Conservation (phyloP, 2,888 invertebrate species). For the Trichogramma evanescens region DNA sequence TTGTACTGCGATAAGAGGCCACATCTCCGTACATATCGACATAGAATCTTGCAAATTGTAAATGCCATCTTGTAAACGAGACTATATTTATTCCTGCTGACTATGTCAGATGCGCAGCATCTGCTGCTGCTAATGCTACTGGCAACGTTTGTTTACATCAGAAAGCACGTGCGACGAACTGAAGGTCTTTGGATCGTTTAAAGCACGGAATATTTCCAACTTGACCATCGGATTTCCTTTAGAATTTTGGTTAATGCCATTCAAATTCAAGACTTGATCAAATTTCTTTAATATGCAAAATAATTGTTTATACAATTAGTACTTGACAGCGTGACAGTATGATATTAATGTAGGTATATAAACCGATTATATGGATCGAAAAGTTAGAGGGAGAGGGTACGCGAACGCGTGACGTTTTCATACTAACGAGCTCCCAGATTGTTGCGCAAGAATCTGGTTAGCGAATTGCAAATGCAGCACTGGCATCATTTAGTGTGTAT, state of each 20-base stretch:
- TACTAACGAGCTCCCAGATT: not conserved
- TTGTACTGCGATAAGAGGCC: no score
- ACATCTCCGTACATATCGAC: no score
- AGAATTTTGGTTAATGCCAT: no score
- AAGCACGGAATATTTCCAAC: not conserved
- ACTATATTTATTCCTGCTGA: no score
- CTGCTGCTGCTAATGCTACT: constrained; percentile 27
- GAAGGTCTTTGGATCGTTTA: not conserved
- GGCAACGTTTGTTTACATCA: constrained; percentile 22
- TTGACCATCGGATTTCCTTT: no score
- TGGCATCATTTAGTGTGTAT: not conserved
- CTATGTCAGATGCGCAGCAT: constrained; percentile 21
- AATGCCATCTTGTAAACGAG: no score
- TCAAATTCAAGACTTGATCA: no score
- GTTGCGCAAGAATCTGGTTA: constrained; percentile 32
- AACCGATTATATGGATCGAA: not conserved
- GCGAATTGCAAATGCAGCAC: constrained; percentile 2
- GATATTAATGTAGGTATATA: not conserved
- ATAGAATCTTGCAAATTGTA: no score
- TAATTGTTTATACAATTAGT: no score
- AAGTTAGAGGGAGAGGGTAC: constrained; percentile 14
- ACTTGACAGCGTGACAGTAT: no score
- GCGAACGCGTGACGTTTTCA: constrained; percentile 15
- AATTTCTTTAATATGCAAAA: no score
- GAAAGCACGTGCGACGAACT: constrained; percentile 8